Evolutionary conservation across 2,888 invertebrate genomes (phyloP).

Genomic region (Salpingus planirostris): DNA sequence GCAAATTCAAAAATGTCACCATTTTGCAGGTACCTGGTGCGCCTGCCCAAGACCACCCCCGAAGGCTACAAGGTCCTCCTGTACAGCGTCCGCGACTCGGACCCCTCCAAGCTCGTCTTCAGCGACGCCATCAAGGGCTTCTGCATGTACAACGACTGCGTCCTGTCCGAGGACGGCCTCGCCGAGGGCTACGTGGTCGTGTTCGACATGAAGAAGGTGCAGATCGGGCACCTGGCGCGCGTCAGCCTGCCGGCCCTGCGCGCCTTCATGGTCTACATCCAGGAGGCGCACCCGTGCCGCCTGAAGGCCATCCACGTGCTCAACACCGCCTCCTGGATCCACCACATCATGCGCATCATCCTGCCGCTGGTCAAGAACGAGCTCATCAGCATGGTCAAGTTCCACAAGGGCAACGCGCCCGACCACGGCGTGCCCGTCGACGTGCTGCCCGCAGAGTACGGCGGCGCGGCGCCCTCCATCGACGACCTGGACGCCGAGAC

Average conservation of each 20-base stretch:
- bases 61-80: slow-evolving; percentile 55
- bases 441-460: slow-evolving; percentile 49
- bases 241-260: slow-evolving; percentile 54
- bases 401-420: slow-evolving; percentile 38
- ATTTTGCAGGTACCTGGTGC: slow-evolving; percentile 50
- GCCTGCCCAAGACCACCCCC: slow-evolving; percentile 50
- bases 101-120: slow-evolving; percentile 56
- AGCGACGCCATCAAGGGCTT: slow-evolving; percentile 54
- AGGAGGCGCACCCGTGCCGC: slow-evolving; percentile 60
- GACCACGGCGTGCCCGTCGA: slow-evolving; percentile 37
- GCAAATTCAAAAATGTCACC: neutral
- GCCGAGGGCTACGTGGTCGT: slow-evolving; percentile 50
- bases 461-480: slow-evolving; percentile 48
- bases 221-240: slow-evolving; percentile 55
- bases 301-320: slow-evolving; percentile 58
- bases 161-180: slow-evolving; percentile 51
- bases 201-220: slow-evolving; percentile 60
- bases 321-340: slow-evolving; percentile 58
- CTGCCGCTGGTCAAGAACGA: slow-evolving; percentile 57
- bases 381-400: slow-evolving; percentile 51
- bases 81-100: slow-evolving; percentile 50
- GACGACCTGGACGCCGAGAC: slow-evolving; percentile 51
- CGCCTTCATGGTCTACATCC: slow-evolving; percentile 59
- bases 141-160: slow-evolving; percentile 60
- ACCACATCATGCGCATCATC: slow-evolving; percentile 58